Evolutionary conservation across 2,113 vertebrate genomes (phyloP).

Genomic region (Lepus europaeus): DNA sequence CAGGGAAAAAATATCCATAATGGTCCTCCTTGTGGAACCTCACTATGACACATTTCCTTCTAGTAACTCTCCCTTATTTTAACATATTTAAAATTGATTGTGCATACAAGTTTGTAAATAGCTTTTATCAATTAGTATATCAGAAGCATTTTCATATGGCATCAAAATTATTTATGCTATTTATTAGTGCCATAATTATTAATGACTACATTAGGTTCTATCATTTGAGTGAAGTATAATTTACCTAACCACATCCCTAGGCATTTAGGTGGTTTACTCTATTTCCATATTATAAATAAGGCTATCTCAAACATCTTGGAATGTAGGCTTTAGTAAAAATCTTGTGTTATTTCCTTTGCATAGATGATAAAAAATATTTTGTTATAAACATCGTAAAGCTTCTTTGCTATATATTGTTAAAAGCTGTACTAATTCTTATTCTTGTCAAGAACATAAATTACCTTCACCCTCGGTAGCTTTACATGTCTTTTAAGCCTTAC

Average conservation of each 20-base stretch:
- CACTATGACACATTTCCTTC: not conserved
- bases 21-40: not conserved
- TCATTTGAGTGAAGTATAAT: not conserved
- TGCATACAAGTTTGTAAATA: not conserved
- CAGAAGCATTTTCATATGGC: not conserved
- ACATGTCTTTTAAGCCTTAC: not conserved
- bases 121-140: conserved; percentile 29
- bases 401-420: conserved; percentile 11
- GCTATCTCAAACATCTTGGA: not conserved
- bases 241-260: not conserved
- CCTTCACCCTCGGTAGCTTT: not conserved
- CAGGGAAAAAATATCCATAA: not conserved
- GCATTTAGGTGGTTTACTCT: not conserved
- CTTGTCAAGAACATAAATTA: not conserved
- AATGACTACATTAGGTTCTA: not conserved
- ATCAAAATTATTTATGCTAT: conserved; percentile 27
- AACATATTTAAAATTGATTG: conserved; percentile 9
- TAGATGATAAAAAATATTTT: not conserved
- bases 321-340: not conserved
- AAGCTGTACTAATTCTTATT: not conserved
- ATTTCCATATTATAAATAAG: conserved; percentile 28
- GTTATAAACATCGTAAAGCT: not conserved
- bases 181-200: conserved; percentile 13
- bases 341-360: conserved; percentile 48
- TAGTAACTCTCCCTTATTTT: conserved; percentile 56